Evolutionary conservation across 30 jellyfish, hydroid and myxozoan genomes (phyloP).

Genomic region (Calvadosia cruxmelitensis): DNA sequence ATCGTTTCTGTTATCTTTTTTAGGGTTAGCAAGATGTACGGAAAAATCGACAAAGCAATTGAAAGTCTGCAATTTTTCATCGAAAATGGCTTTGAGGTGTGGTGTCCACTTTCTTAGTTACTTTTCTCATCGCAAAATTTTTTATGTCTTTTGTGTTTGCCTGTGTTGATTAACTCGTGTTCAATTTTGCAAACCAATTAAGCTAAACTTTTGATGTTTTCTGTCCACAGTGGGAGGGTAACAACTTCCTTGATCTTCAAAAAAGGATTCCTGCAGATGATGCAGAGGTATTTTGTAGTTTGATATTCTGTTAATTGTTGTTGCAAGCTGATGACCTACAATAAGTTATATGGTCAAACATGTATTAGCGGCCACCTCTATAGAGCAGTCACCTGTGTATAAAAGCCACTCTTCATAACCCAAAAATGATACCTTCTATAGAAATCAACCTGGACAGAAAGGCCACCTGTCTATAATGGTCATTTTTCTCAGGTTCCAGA

Average conservation of each 20-base stretch:
- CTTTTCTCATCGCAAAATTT: no score
- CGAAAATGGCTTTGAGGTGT: conserved; percentile 47
- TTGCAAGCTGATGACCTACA: not conserved
- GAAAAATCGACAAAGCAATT: conserved; percentile 38
- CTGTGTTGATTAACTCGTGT: no score
- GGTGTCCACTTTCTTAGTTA: not conserved
- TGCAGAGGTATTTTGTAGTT: conserved; percentile 27
- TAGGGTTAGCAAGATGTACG: conserved; percentile 45
- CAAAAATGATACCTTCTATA: no score
- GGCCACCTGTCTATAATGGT: no score
- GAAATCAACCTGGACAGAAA: no score
- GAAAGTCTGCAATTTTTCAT: conserved; percentile 49
- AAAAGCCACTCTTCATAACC: no score
- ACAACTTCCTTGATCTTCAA: conserved; percentile 2
- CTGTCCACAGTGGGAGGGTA: conserved; percentile 26
- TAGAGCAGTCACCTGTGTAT: no score
- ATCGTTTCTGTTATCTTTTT: not conserved
- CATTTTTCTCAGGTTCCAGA: no score
- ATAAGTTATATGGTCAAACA: no score
- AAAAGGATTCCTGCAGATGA: conserved; percentile 64
- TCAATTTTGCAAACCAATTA: not conserved
- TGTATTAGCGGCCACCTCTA: no score
- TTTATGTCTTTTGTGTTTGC: not conserved
- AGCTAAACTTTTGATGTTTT: not conserved
- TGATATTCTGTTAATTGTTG: not conserved